phyloP scores from a whole-genome alignment of 1,140 invertebrate genomes.

The Euura saliciscinereae region DNA sequence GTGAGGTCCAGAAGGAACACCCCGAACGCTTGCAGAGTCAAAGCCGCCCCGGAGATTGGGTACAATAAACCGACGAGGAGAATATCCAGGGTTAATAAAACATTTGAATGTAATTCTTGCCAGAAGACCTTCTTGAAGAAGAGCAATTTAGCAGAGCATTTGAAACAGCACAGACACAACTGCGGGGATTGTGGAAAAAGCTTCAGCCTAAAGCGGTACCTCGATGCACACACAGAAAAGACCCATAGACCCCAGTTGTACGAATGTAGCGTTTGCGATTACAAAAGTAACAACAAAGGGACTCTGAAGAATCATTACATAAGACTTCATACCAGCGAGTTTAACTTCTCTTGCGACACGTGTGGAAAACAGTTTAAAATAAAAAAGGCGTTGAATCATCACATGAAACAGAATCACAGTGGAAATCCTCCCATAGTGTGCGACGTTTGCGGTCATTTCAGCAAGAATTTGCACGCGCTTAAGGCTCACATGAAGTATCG shows the following conservation, averaged over 20 bases:
- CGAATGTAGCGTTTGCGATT: conserved; percentile 42
- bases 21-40: conserved; percentile 49
- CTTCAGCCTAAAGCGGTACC: conserved; percentile 31
- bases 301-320: conserved; percentile 65
- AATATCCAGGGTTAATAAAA: conserved; percentile 7
- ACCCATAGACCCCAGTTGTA: conserved; percentile 30
- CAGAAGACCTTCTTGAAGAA: conserved; percentile 58
- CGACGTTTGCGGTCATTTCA: conserved; percentile 56
- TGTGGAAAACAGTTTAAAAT: conserved; percentile 54
- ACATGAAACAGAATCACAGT: conserved; percentile 37
- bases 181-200: conserved; percentile 37
- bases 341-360: conserved; percentile 43
- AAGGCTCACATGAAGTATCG: conserved; percentile 44
- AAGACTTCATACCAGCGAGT: conserved; percentile 38
- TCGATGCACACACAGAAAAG: conserved; percentile 51
- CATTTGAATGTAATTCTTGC: conserved; percentile 48
- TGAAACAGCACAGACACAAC: conserved; percentile 44
- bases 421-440: conserved; percentile 55
- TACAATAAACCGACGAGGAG: not conserved
- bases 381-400: conserved; percentile 43
- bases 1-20: conserved; percentile 27
- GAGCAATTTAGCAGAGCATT: conserved; percentile 53
- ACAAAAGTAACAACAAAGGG: conserved; percentile 55
- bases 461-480: conserved; percentile 51
- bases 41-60: not conserved